phyloP scores from a whole-genome alignment of 2,888 invertebrate species.

The Phania funesta region DNA sequence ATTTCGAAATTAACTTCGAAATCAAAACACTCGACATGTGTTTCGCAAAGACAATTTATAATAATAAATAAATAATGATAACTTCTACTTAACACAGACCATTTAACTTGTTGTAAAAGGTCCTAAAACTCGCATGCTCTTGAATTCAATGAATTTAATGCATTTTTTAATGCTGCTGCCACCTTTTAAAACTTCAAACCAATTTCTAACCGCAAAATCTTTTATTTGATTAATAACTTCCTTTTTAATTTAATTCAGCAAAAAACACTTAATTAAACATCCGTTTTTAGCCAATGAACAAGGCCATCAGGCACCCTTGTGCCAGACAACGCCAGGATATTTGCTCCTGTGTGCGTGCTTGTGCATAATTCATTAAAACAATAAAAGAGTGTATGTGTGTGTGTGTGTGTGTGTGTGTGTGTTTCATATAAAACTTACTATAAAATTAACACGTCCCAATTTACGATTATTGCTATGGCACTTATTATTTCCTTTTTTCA shows the following conservation, averaged over 20 bases:
- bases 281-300: slow-evolving; percentile 28
- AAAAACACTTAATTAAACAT: slow-evolving; percentile 46
- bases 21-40: too few relatives aligned
- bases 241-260: slow-evolving; percentile 38
- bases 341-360: neutral
- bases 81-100: too few relatives aligned
- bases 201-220: slow-evolving; percentile 1
- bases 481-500: slow-evolving; percentile 76
- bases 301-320: slow-evolving; percentile 12
- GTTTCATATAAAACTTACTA: slow-evolving; percentile 71
- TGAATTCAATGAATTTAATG: slow-evolving; percentile 10
- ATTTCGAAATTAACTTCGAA: too few relatives aligned
- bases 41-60: too few relatives aligned
- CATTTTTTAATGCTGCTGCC: neutral
- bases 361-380: slow-evolving; percentile 5
- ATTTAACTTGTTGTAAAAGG: too few relatives aligned
- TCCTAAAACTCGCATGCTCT: neutral
- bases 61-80: too few relatives aligned
- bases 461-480: slow-evolving; percentile 72
- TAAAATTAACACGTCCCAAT: slow-evolving; percentile 78
- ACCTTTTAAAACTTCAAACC: slow-evolving; percentile 27
- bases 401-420: neutral
- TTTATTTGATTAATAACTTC: slow-evolving; percentile 63
- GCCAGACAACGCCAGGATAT: slow-evolving; percentile 17
- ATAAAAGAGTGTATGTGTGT: neutral